These are phyloP conservation scores for Etheostoma spectabile DNA, from an alignment of 2,113 vertebrate genomes.

Conservation along the genomic window DNA sequence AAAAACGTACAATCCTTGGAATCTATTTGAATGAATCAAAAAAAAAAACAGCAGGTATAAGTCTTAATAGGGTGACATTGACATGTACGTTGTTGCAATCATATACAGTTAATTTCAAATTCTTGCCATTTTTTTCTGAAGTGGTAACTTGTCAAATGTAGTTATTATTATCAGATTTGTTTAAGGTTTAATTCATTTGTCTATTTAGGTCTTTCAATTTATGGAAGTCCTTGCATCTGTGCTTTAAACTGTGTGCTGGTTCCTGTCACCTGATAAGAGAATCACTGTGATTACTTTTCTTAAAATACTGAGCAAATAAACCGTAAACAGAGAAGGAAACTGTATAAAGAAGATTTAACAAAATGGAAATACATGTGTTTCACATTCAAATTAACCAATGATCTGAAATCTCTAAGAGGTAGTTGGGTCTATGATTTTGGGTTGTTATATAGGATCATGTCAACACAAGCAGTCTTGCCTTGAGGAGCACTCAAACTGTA, in stretches of 20 bases:
- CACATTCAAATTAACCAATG: neutral
- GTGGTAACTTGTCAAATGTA: neutral
- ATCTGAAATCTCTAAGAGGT: neutral
- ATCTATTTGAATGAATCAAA: neutral
- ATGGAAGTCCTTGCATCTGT: neutral
- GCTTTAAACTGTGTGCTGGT: neutral
- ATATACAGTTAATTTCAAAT: neutral
- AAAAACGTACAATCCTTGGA: neutral
- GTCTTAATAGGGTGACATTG: neutral
- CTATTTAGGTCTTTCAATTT: neutral
- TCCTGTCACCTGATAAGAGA: neutral
- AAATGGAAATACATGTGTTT: neutral
- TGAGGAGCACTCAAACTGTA: neutral
- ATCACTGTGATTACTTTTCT: neutral
- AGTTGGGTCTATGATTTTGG: neutral
- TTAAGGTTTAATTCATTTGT: neutral
- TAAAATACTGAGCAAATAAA: neutral
- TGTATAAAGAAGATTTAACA: no score
- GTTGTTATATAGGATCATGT: neutral
- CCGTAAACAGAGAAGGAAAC: neutral
- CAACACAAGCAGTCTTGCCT: neutral
- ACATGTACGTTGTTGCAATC: neutral
- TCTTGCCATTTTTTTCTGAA: neutral
- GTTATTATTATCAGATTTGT: neutral
- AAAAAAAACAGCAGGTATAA: neutral